These are phyloP conservation scores for Epiperipatus broadwayi DNA, from an alignment of 2,888 invertebrate genomes.

Conservation along the genomic window DNA sequence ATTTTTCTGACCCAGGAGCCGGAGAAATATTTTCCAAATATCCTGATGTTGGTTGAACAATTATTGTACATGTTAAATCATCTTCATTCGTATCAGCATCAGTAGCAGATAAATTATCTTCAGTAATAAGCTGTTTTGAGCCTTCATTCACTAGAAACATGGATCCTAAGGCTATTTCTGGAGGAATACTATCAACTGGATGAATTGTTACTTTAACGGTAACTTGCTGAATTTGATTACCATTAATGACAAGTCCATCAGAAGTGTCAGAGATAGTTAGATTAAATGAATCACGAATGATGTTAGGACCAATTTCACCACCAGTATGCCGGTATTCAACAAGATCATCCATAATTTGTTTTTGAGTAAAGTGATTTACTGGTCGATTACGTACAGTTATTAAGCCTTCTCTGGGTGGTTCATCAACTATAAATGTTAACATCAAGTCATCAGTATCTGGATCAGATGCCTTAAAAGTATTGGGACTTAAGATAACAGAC, in stretches of 20 bases:
- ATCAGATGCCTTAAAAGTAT: conserved; percentile 22
- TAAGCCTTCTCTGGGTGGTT: conserved; percentile 21
- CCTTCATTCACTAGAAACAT: conserved; percentile 24
- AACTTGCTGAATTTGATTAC: conserved; percentile 21
- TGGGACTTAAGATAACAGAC: conserved; percentile 19
- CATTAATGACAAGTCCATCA: conserved; percentile 21
- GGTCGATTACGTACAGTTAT: conserved; percentile 20
- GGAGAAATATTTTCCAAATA: conserved; percentile 27
- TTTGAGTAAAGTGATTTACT: conserved; percentile 24
- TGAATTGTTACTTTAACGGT: conserved; percentile 22
- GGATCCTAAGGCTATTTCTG: conserved; percentile 20
- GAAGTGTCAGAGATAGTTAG: conserved; percentile 23
- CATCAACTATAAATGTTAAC: conserved; percentile 22
- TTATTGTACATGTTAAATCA: conserved; percentile 24
- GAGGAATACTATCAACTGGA: conserved; percentile 25
- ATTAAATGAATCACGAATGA: conserved; percentile 22
- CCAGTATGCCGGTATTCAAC: conserved; percentile 25
- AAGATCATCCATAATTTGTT: conserved; percentile 20
- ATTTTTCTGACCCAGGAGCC: conserved; percentile 24
- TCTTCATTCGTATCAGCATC: conserved; percentile 25
- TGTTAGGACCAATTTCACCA: conserved; percentile 23
- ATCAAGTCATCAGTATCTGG: conserved; percentile 23
- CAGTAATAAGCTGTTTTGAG: conserved; percentile 21
- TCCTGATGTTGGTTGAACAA: conserved; percentile 24
- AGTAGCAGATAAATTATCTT: conserved; percentile 21